Evolutionary conservation across 2,113 vertebrate species (phyloP).

Genomic region (Gobiocypris rarus): DNA sequence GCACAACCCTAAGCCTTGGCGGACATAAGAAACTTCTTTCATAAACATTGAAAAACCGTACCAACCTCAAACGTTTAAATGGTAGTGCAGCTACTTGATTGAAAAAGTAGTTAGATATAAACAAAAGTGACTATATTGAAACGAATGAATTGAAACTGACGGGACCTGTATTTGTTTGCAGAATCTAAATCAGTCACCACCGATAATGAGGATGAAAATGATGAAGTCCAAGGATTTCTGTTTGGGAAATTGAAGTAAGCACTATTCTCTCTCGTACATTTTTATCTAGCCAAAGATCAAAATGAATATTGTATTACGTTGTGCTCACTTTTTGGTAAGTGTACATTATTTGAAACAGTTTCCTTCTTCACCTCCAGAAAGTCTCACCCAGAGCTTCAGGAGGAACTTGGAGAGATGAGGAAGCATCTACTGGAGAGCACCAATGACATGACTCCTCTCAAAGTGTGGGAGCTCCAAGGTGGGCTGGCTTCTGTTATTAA

Average conservation of each 20-base stretch:
- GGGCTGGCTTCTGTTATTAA: constrained; percentile 50
- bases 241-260: constrained; percentile 91
- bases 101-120: not conserved
- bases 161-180: constrained; percentile 56
- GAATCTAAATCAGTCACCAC: constrained; percentile 75
- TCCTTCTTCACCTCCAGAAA: constrained; percentile 71
- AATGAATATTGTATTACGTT: not conserved
- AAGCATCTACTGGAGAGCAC: constrained; percentile 89
- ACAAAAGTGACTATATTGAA: not conserved
- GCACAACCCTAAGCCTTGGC: too few relatives aligned
- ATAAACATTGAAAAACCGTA: not conserved
- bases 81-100: not conserved
- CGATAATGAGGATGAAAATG: constrained; percentile 74
- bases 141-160: constrained; percentile 9
- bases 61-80: not conserved
- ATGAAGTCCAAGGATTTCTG: constrained; percentile 92
- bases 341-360: constrained; percentile 2
- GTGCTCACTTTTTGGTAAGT: not conserved
- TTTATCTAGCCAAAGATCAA: not conserved
- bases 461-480: constrained; percentile 98
- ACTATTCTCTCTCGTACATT: not conserved
- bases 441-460: constrained; percentile 88
- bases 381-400: constrained; percentile 84
- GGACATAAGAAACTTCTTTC: not conserved
- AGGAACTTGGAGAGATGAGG: constrained; percentile 82